phyloP scores from a whole-genome alignment of 2,113 vertebrate species.

The Orientallactaga bullata region DNA sequence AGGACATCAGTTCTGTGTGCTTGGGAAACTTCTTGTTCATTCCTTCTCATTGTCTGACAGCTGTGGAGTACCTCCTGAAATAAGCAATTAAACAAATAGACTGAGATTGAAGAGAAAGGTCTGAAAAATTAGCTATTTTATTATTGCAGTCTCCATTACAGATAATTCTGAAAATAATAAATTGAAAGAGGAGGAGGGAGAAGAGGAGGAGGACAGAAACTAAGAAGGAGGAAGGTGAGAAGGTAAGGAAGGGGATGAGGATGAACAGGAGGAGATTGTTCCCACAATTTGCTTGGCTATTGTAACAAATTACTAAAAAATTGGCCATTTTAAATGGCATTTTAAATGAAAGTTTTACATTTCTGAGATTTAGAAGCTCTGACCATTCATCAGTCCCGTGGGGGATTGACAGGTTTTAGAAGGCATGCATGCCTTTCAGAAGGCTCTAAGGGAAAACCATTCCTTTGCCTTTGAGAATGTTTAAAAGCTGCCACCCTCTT shows the following conservation, averaged over 20 bases:
- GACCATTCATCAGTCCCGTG: neutral
- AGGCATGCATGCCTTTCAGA: neutral
- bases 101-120: slow-evolving; percentile 54
- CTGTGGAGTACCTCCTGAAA: slow-evolving; percentile 88
- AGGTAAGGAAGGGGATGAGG: no score
- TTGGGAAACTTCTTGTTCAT: slow-evolving; percentile 84
- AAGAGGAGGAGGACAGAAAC: no score
- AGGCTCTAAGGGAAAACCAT: neutral
- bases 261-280: neutral
- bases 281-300: neutral
- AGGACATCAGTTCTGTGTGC: slow-evolving; percentile 84
- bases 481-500: neutral
- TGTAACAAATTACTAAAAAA: neutral
- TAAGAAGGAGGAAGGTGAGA: no score
- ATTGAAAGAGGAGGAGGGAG: no score
- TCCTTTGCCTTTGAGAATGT: neutral
- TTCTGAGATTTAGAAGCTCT: neutral
- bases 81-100: slow-evolving; percentile 5
- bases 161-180: neutral
- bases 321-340: neutral
- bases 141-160: slow-evolving; percentile 40
- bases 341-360: neutral
- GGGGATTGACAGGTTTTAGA: neutral
- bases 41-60: slow-evolving; percentile 81
- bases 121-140: neutral